Conservation (phyloP, 2,113 vertebrate genomes). For the Toxotes jaculatrix region DNA sequence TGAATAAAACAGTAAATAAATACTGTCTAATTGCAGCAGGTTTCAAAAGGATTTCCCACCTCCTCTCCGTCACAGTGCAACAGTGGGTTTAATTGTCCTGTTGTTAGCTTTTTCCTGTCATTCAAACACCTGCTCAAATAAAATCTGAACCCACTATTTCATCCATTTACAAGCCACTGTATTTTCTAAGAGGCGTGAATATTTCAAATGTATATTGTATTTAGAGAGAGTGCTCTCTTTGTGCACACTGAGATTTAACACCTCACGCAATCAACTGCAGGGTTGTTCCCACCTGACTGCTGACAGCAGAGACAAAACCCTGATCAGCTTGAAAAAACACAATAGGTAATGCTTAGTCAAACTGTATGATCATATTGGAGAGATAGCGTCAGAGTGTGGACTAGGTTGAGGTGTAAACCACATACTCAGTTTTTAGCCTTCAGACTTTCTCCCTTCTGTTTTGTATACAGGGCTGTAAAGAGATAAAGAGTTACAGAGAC, state of each 20-base stretch:
- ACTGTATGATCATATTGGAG: neutral
- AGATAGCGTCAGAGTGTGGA: neutral
- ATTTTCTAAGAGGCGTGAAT: conserved; percentile 17
- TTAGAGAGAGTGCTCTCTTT: conserved; percentile 3
- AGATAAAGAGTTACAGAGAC: neutral
- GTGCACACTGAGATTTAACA: conserved; percentile 16
- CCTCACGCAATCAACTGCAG: neutral
- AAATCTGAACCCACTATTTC: conserved; percentile 12
- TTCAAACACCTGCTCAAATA: conserved; percentile 15
- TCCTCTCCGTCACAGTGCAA: neutral
- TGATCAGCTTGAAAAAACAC: neutral
- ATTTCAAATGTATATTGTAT: conserved; percentile 37
- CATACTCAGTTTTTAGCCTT: neutral
- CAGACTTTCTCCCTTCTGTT: neutral
- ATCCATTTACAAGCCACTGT: conserved; percentile 17
- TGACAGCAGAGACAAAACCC: conserved; percentile 10
- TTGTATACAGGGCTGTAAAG: conserved; percentile 4
- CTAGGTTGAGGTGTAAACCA: neutral
- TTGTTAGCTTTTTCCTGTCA: neutral
- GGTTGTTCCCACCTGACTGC: conserved; percentile 9
- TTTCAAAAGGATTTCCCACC: conserved; percentile 12
- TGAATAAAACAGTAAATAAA: neutral
- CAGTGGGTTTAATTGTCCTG: neutral
- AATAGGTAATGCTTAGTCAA: conserved; percentile 2
- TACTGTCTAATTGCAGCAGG: conserved; percentile 1